Percentiles rank a stretch among this genome's conserved stretches.
These are phyloP conservation scores for Engystomops pustulosus DNA, from an alignment of 2,113 vertebrate species.

Conservation along the genomic window DNA sequence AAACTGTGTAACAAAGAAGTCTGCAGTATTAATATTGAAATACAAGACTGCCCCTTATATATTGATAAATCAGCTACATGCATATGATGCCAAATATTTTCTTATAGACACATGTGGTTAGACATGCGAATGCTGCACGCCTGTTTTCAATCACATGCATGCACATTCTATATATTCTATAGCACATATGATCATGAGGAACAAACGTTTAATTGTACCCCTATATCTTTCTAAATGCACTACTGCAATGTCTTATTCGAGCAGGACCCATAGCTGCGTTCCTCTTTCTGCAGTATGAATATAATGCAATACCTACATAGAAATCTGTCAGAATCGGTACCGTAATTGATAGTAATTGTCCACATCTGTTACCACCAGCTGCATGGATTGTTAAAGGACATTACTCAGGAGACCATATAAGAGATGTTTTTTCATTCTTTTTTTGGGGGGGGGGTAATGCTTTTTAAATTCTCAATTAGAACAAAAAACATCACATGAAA, in stretches of 20 bases:
- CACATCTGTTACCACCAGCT: background rate
- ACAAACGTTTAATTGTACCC: too few species aligned
- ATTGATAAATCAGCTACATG: too few species aligned
- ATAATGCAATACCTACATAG: background rate
- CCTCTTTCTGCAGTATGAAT: background rate
- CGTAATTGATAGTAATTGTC: constrained; percentile 9
- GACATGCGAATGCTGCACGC: too few species aligned
- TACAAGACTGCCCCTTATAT: too few species aligned
- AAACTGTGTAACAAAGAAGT: too few species aligned
- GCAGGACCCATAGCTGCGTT: background rate
- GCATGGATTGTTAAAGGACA: background rate
- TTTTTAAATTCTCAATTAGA: background rate
- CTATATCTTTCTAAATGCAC: background rate
- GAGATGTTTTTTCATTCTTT: background rate
- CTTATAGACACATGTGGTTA: too few species aligned
- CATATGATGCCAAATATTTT: too few species aligned
- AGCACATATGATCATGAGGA: too few species aligned
- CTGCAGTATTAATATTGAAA: too few species aligned
- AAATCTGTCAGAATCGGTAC: background rate
- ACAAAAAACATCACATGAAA: background rate
- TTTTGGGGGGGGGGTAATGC: background rate
- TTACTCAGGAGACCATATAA: background rate
- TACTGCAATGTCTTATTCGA: background rate
- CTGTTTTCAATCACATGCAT: too few species aligned
- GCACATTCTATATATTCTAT: too few species aligned